Evolutionary conservation across 2,113 vertebrate genomes (phyloP).

Genomic region (Cyanoramphus novaezelandiae): DNA sequence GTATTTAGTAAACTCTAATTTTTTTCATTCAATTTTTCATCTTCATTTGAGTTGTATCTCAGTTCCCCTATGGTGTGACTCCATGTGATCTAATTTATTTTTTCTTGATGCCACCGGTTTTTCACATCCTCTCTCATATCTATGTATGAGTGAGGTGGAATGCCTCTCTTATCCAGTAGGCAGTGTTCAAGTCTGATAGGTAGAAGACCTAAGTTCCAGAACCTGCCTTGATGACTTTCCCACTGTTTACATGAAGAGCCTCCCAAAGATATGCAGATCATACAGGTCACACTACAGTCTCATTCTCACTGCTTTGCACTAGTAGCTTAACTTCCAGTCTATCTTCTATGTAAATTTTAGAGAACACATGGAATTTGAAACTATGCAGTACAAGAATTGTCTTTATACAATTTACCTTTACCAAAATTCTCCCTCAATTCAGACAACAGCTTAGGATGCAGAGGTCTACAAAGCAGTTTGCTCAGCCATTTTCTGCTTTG

Average conservation of each 20-base stretch:
- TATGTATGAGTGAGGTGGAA: background rate
- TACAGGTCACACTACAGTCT: background rate
- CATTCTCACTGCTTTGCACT: background rate
- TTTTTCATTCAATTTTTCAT: background rate
- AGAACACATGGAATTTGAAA: background rate
- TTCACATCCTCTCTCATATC: background rate
- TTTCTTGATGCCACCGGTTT: background rate
- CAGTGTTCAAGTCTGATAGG: background rate
- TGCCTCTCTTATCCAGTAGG: background rate
- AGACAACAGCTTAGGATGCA: constrained; percentile 1
- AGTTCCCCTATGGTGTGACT: background rate
- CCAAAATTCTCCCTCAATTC: background rate
- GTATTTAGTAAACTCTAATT: background rate
- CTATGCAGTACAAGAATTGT: background rate
- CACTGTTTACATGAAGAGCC: background rate
- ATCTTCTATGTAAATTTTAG: background rate
- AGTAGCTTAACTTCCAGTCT: background rate
- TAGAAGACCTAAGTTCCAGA: background rate
- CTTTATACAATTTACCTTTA: constrained; percentile 43
- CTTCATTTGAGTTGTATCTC: background rate
- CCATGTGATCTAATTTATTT: background rate
- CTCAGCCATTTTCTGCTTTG: constrained; percentile 5
- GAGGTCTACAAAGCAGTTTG: constrained; percentile 18
- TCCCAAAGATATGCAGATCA: background rate
- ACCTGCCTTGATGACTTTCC: background rate